A percentile compares a stretch with the other conserved stretches of the same genome.
Evolutionary conservation across 1,140 invertebrate species (phyloP).

Genomic region (Scylla paramamosain): DNA sequence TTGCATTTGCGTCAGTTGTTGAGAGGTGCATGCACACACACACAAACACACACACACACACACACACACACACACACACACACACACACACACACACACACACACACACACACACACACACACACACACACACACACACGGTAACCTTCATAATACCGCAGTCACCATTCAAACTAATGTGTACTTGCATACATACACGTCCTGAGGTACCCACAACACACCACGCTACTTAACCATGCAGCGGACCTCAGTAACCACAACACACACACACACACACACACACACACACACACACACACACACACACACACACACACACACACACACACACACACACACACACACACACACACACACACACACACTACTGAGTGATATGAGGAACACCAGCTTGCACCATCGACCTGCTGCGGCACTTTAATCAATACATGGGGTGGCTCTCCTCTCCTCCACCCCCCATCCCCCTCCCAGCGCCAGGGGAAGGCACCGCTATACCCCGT

Average conservation of each 20-base stretch:
- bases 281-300: too few relatives aligned
- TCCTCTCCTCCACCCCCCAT: neutral
- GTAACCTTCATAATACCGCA: neutral
- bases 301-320: too few relatives aligned
- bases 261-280: too few relatives aligned
- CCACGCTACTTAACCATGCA: too few relatives aligned
- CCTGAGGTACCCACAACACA: neutral
- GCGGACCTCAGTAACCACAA: too few relatives aligned
- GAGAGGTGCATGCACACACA: neutral
- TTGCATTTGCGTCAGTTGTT: neutral
- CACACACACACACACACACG: neutral
- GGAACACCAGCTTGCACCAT: neutral
- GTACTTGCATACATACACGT: neutral
- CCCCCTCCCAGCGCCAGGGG: neutral
- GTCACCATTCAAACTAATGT: neutral
- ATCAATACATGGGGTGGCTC: neutral
- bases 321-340: too few relatives aligned
- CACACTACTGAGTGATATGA: too few relatives aligned
- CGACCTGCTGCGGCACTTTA: neutral
- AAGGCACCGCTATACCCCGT: neutral
- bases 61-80: slow-evolving; percentile 20
- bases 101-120: neutral
- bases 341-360: too few relatives aligned
- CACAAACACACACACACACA: neutral
- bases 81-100: slow-evolving; percentile 18